Percentiles rank a stretch among this genome's conserved stretches.
Conservation (phyloP, 2,113 vertebrate species). For the Platanista minor region DNA sequence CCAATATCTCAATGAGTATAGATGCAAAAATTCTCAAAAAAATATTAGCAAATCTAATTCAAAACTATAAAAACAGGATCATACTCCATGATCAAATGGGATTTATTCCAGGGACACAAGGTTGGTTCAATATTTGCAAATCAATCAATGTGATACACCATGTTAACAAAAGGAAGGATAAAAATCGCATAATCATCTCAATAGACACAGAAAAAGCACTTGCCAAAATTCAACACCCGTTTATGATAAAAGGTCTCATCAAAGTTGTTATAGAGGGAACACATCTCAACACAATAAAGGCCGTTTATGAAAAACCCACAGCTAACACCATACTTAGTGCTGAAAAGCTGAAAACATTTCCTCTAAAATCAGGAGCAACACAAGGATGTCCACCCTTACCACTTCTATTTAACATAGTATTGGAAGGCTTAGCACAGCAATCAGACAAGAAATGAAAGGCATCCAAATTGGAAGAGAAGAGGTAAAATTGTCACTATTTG, state of each 20-base stretch:
- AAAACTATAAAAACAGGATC: background rate
- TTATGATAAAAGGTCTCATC: background rate
- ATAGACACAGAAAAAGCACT: background rate
- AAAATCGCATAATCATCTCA: background rate
- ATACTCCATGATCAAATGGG: no score
- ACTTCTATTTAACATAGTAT: background rate
- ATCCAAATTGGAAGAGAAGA: background rate
- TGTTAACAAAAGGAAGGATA: background rate
- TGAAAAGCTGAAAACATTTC: background rate
- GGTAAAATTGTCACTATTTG: background rate
- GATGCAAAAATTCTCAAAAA: background rate
- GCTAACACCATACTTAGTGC: background rate
- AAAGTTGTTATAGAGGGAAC: background rate
- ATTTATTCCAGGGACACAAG: background rate
- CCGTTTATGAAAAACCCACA: background rate
- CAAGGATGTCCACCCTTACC: background rate
- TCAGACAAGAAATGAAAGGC: background rate
- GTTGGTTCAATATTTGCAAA: background rate
- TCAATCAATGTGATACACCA: background rate
- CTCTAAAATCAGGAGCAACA: background rate
- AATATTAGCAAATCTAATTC: background rate
- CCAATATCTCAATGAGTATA: background rate
- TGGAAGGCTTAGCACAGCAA: background rate
- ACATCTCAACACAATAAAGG: background rate
- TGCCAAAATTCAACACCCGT: background rate